Evolutionary conservation across 2,113 vertebrate species (phyloP).

Genomic region (Hassar affinis): DNA sequence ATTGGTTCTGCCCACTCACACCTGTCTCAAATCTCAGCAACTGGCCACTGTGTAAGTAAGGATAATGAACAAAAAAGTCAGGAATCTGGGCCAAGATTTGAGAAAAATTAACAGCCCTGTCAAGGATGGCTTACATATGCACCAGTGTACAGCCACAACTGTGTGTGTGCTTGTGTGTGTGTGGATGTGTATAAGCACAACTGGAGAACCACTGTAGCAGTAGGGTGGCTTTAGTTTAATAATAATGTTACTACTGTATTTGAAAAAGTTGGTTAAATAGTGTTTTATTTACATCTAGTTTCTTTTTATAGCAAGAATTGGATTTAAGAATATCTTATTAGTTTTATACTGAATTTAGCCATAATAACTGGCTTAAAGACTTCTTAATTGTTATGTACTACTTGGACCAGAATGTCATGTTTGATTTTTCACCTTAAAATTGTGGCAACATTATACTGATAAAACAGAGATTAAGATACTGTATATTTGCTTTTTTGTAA

Average conservation of each 20-base stretch:
- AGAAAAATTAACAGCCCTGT: slow-evolving; percentile 23
- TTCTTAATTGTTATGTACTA: neutral
- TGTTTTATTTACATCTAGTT: neutral
- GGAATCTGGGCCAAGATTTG: slow-evolving; percentile 16
- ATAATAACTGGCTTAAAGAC: neutral
- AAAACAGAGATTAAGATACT: neutral
- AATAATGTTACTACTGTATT: neutral
- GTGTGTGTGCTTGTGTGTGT: neutral
- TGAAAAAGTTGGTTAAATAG: neutral
- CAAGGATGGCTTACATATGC: slow-evolving; percentile 3
- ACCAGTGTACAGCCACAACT: neutral
- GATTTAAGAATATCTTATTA: neutral
- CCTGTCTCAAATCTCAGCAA: slow-evolving; percentile 22
- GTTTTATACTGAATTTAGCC: neutral
- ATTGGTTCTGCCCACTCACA: slow-evolving; percentile 22
- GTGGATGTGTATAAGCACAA: neutral
- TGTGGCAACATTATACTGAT: neutral
- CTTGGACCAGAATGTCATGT: neutral
- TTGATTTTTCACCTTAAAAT: neutral
- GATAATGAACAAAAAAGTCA: neutral
- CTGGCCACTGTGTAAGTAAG: slow-evolving; percentile 29
- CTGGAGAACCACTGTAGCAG: slow-evolving; percentile 9
- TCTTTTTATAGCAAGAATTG: neutral
- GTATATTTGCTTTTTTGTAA: neutral
- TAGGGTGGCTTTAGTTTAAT: neutral